phyloP scores from a whole-genome alignment of 2,888 invertebrate species.

The Vannuccia rotundouncinata region DNA sequence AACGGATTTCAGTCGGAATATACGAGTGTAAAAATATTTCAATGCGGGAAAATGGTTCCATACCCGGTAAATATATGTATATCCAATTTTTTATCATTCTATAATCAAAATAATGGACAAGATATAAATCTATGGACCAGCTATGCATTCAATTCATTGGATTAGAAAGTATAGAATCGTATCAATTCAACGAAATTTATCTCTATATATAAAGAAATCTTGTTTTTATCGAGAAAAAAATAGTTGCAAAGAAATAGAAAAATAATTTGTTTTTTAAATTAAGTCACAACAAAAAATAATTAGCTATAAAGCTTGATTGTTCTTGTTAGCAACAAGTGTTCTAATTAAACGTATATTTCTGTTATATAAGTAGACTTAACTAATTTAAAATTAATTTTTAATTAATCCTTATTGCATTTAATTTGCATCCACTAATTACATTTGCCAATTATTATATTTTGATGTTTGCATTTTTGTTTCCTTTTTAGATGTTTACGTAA shows the following conservation, averaged over 20 bases:
- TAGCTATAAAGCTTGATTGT: too few relatives aligned
- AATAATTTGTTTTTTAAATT: too few relatives aligned
- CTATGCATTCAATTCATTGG: too few relatives aligned
- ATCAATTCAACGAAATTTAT: neutral
- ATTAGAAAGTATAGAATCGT: neutral
- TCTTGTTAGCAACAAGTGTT: neutral
- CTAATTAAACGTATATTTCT: neutral
- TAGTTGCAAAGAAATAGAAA: neutral
- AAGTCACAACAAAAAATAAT: neutral
- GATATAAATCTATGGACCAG: too few relatives aligned
- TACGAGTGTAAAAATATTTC: constrained; percentile 10
- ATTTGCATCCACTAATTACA: too few relatives aligned
- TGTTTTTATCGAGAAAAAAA: neutral
- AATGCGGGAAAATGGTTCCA: neutral
- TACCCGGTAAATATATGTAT: neutral
- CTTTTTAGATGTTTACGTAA: constrained; percentile 1
- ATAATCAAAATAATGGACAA: too few relatives aligned
- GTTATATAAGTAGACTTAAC: neutral
- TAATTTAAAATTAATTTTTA: neutral
- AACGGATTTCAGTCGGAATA: constrained; percentile 13
- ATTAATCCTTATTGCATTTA: too few relatives aligned
- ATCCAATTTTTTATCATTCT: too few relatives aligned
- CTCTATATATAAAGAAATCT: neutral
- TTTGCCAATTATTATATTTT: neutral
- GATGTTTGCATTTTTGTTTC: neutral